phyloP scores from a whole-genome alignment of 2,888 invertebrate genomes.

The Scaptomyza reducta region DNA sequence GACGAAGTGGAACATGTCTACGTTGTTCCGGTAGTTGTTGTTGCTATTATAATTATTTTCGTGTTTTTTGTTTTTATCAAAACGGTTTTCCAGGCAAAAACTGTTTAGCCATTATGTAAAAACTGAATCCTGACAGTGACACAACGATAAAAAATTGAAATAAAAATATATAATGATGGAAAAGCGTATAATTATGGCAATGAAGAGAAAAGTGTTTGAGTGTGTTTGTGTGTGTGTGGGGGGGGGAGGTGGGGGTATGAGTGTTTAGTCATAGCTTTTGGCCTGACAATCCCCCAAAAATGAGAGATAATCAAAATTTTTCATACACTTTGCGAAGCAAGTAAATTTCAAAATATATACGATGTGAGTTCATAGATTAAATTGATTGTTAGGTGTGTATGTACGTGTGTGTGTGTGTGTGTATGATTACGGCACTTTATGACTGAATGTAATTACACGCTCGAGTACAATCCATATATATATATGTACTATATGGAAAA shows the following conservation, averaged over 20 bases:
- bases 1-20: constrained; percentile 40
- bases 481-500: constrained; percentile 9
- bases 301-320: constrained; percentile 47
- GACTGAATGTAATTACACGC: constrained; percentile 57
- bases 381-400: constrained; percentile 50
- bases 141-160: constrained; percentile 32
- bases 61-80: constrained; percentile 23
- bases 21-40: constrained; percentile 39
- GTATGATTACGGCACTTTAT: constrained; percentile 25
- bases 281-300: constrained; percentile 16
- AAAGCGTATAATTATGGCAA: constrained; percentile 43
- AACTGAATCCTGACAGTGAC: too few relatives aligned
- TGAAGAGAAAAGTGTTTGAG: not conserved
- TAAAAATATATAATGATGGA: constrained; percentile 9
- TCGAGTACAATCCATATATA: constrained; percentile 32
- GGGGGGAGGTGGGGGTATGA: too few relatives aligned
- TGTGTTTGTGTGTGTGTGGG: too few relatives aligned
- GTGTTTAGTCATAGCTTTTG: constrained; percentile 13
- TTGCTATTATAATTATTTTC: not conserved
- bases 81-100: constrained; percentile 25
- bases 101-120: constrained; percentile 33
- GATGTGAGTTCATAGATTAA: constrained; percentile 53
- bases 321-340: constrained; percentile 25
- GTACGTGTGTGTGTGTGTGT: constrained; percentile 3
- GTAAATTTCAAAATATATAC: constrained; percentile 27